Conservation (phyloP, 1,140 invertebrate species). For the Drosophila chauvacae region DNA sequence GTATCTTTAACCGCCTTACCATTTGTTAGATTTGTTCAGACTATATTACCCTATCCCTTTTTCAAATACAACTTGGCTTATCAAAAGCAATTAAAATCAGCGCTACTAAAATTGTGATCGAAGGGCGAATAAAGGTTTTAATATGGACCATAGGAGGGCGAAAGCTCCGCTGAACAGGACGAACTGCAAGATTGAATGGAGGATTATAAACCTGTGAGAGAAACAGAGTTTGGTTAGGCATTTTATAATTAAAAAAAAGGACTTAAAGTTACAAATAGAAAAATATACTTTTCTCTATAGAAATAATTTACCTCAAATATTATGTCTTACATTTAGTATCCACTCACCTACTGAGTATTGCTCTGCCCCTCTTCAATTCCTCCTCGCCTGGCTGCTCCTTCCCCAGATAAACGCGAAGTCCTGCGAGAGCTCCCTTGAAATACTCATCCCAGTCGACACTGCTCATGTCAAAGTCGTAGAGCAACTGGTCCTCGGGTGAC, state of each 20-base stretch:
- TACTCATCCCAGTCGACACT: constrained; percentile 88
- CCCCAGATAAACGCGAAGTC: constrained; percentile 88
- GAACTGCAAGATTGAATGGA: constrained; percentile 44
- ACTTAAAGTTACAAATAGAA: too few species aligned
- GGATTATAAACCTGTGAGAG: constrained; percentile 33
- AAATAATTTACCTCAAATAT: too few species aligned
- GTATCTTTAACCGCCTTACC: too few species aligned
- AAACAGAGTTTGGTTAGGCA: background rate
- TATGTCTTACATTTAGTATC: too few species aligned
- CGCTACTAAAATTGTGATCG: too few species aligned
- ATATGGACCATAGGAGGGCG: constrained; percentile 45
- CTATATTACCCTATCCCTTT: too few species aligned
- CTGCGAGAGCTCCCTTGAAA: constrained; percentile 86
- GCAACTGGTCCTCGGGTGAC: constrained; percentile 86
- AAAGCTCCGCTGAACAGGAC: constrained; percentile 26
- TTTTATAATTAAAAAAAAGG: background rate
- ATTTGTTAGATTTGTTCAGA: too few species aligned
- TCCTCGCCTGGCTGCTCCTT: constrained; percentile 87
- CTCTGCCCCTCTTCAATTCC: constrained; percentile 71
- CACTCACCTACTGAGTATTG: constrained; percentile 13
- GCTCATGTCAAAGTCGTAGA: constrained; percentile 89
- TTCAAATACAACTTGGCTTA: too few species aligned
- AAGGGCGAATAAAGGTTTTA: constrained; percentile 6
- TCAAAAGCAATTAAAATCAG: too few species aligned
- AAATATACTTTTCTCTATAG: too few species aligned